A percentile compares a stretch with the other conserved stretches of the same genome.
Conservation (phyloP, 2,113 vertebrate genomes). For the Daboia siamensis region DNA sequence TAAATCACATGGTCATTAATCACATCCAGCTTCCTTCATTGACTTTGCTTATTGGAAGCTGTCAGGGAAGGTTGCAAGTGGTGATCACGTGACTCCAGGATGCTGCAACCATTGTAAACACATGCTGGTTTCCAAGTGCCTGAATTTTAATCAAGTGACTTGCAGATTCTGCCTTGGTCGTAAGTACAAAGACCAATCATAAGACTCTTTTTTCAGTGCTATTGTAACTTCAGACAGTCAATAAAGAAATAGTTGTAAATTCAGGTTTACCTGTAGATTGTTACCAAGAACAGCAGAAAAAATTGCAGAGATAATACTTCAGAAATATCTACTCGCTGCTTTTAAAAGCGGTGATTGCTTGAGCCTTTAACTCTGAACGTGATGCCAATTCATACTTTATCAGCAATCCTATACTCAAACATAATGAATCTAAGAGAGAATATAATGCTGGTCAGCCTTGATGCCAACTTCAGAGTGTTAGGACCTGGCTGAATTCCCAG, state of each 20-base stretch:
- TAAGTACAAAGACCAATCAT: neutral
- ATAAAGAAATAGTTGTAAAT: neutral
- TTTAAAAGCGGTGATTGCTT: neutral
- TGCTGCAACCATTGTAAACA: neutral
- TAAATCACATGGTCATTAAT: neutral
- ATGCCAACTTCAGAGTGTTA: neutral
- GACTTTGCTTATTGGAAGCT: neutral
- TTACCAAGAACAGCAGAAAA: neutral
- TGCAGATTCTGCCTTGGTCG: neutral
- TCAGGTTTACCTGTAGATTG: neutral
- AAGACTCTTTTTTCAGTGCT: neutral
- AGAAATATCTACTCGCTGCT: neutral
- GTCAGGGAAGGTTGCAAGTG: neutral
- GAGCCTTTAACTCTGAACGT: neutral
- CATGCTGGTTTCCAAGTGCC: neutral
- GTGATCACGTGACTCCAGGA: neutral
- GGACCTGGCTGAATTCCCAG: neutral
- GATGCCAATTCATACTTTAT: neutral
- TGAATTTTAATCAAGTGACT: neutral
- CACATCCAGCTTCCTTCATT: neutral
- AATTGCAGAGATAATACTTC: neutral
- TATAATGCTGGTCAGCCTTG: neutral
- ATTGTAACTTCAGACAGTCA: neutral
- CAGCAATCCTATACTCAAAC: neutral
- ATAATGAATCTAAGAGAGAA: neutral